phyloP scores from a whole-genome alignment of 1,140 invertebrate genomes.

The Mya arenaria region DNA sequence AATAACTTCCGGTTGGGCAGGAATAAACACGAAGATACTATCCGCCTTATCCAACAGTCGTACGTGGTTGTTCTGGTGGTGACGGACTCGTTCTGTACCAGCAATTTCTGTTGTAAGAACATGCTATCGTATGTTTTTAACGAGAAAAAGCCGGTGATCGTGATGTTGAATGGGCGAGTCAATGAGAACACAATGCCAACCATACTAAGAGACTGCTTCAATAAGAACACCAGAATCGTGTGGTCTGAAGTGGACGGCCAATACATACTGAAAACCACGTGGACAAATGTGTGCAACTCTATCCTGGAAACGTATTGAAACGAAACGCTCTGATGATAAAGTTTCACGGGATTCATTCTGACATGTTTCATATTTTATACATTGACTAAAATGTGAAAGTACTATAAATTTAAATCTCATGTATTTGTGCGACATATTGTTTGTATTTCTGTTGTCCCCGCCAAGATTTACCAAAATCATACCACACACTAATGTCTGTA shows the following conservation, averaged over 20 bases:
- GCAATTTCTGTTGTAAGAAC: background rate
- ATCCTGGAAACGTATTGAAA: too few species aligned
- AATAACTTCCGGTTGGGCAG: background rate
- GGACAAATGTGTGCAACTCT: background rate
- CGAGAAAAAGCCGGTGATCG: background rate
- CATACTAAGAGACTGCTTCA: background rate
- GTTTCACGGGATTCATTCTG: too few species aligned
- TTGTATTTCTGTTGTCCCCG: too few species aligned
- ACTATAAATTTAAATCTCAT: too few species aligned
- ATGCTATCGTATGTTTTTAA: background rate
- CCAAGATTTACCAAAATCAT: too few species aligned
- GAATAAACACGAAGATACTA: background rate
- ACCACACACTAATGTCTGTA: too few species aligned
- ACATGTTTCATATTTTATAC: too few species aligned
- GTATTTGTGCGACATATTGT: too few species aligned
- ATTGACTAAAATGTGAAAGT: too few species aligned
- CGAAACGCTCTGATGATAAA: too few species aligned
- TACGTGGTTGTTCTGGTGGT: background rate
- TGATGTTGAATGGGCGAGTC: background rate
- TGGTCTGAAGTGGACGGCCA: background rate
- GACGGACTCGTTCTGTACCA: background rate
- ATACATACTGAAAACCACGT: slow-evolving; percentile 2
- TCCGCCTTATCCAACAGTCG: background rate
- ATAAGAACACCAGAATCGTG: background rate
- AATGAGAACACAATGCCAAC: background rate